A percentile compares a stretch with the other conserved stretches of the same genome.
Conservation (phyloP, 2,797 vertebrate species). For the Poeciliopsis infans region DNA sequence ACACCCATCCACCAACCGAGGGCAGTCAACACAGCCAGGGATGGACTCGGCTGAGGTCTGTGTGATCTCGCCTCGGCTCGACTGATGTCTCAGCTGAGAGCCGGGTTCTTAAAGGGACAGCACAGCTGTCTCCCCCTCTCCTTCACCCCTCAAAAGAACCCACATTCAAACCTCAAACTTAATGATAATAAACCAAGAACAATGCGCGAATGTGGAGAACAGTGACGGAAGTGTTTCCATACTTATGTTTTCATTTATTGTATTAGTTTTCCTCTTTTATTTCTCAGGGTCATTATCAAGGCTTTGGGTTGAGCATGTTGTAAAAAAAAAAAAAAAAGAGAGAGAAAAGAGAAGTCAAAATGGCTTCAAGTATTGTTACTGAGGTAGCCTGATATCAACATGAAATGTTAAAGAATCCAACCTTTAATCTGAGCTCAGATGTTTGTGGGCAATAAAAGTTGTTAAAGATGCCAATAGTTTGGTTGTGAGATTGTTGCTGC, state of each 20-base stretch:
- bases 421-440: background rate
- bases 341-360: background rate
- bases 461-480: background rate
- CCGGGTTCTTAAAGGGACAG: conserved; percentile 29
- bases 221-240: background rate
- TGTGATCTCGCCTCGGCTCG: conserved; percentile 52
- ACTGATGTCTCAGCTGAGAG: conserved; percentile 36
- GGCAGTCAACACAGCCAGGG: conserved; percentile 26
- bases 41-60: conserved; percentile 63
- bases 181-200: conserved; percentile 14
- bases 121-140: conserved; percentile 11
- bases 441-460: background rate
- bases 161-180: conserved; percentile 39
- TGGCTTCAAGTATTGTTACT: background rate
- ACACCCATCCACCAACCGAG: conserved; percentile 61
- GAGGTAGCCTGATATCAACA: background rate
- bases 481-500: too few species aligned
- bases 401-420: background rate
- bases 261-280: background rate
- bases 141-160: conserved; percentile 10
- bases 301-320: background rate
- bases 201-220: background rate
- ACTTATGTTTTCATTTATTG: background rate
- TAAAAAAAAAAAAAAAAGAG: background rate
- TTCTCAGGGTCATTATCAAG: background rate